Evolutionary conservation across 1,140 invertebrate species (phyloP).

Genomic region (Bombus superbus): DNA sequence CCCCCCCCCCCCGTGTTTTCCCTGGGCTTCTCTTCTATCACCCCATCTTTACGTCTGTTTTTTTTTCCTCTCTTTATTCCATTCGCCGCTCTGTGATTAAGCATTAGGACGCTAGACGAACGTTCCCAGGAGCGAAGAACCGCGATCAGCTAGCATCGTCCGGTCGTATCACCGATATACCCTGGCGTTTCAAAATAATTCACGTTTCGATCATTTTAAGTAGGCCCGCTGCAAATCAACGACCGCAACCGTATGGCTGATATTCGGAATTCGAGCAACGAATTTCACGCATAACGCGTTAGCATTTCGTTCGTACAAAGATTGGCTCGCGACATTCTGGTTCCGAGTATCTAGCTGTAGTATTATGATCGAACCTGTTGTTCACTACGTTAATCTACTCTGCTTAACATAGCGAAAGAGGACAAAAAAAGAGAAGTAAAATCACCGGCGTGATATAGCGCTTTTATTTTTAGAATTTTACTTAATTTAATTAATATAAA

Average conservation of each 20-base stretch:
- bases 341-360: background rate
- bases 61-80: background rate
- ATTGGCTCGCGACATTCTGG: background rate
- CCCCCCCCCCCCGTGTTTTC: background rate
- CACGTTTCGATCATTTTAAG: background rate
- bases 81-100: background rate
- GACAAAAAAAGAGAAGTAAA: background rate
- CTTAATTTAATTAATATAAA: conserved; percentile 62
- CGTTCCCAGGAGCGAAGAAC: background rate
- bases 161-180: background rate
- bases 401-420: background rate
- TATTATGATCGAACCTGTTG: background rate
- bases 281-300: conserved; percentile 9
- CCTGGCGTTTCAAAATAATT: background rate
- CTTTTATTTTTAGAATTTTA: conserved; percentile 44
- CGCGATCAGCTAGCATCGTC: background rate
- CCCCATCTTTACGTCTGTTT: background rate
- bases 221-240: too few species aligned
- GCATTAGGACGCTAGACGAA: background rate
- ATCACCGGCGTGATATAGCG: background rate
- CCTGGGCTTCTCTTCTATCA: background rate
- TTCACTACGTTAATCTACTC: background rate
- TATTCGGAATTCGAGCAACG: conserved; percentile 21
- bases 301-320: conserved; percentile 14
- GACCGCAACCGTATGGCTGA: background rate